These are phyloP conservation scores for Drosophila ambigua DNA, from an alignment of 1,140 invertebrate species.

Conservation along the genomic window DNA sequence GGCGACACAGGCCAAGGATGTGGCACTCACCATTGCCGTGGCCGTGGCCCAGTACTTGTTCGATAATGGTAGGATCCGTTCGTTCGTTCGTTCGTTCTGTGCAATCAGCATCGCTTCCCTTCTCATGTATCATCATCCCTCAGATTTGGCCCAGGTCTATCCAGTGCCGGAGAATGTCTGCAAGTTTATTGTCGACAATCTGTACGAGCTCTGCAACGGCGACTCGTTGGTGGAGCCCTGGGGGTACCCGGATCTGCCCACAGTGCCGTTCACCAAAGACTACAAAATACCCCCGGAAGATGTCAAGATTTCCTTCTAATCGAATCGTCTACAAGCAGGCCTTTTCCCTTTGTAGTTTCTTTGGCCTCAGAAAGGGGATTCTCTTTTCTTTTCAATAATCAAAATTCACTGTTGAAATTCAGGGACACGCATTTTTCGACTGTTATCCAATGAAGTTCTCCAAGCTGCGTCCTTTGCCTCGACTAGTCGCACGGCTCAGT, in stretches of 20 bases:
- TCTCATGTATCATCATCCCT: slow-evolving; percentile 38
- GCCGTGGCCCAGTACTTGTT: slow-evolving; percentile 95
- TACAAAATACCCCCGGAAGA: too few species aligned
- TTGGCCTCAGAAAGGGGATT: too few species aligned
- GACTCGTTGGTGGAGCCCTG: slow-evolving; percentile 85
- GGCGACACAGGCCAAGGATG: slow-evolving; percentile 91
- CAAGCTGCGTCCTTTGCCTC: background rate
- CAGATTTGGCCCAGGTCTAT: slow-evolving; percentile 89
- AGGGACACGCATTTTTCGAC: background rate
- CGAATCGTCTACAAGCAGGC: slow-evolving; percentile 13
- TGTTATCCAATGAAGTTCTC: background rate
- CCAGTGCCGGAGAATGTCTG: slow-evolving; percentile 90
- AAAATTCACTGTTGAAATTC: too few species aligned
- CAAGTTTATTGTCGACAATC: slow-evolving; percentile 90
- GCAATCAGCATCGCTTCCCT: too few species aligned
- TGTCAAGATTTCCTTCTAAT: background rate
- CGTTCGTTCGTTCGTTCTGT: background rate
- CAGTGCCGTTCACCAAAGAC: too few species aligned
- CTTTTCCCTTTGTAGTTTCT: background rate
- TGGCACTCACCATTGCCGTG: slow-evolving; percentile 94
- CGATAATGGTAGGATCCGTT: slow-evolving; percentile 87
- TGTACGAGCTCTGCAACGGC: slow-evolving; percentile 89
- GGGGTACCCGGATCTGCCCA: slow-evolving; percentile 36
- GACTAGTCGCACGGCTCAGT: background rate
- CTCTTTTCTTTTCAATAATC: too few species aligned